A percentile compares a stretch with the other conserved stretches of the same genome.
Evolutionary conservation across 1,140 invertebrate genomes (phyloP).

Genomic region (Drosophila subobscura): DNA sequence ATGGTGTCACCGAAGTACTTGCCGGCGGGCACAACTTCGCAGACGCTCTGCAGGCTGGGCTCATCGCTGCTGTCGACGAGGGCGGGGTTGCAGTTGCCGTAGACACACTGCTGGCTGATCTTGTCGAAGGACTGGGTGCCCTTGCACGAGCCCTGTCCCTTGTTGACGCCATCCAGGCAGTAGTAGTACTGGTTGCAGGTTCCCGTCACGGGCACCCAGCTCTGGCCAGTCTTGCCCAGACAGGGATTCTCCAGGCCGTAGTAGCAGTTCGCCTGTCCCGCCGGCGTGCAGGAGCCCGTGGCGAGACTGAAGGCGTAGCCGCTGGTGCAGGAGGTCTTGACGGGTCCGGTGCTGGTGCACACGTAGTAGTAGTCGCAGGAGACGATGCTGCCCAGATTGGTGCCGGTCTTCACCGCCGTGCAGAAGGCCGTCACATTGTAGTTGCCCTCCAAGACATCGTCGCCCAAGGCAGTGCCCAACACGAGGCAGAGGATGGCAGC

Average conservation of each 20-base stretch:
- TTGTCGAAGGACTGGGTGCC: conserved; percentile 4
- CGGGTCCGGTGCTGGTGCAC: conserved; percentile 39
- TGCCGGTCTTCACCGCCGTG: conserved; percentile 29
- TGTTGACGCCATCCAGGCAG: not conserved
- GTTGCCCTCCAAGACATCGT: conserved; percentile 43
- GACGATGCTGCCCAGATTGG: conserved; percentile 41
- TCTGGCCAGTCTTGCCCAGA: not conserved
- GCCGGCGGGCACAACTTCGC: conserved; percentile 39
- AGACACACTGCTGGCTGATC: not conserved
- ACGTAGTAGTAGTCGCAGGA: conserved; percentile 57
- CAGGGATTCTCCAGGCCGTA: conserved; percentile 46
- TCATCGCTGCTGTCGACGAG: not conserved
- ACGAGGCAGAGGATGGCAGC: conserved; percentile 46
- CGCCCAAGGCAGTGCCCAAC: conserved; percentile 36
- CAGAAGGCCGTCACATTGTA: conserved; percentile 66
- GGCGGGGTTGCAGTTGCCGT: conserved; percentile 10
- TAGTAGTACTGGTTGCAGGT: conserved; percentile 38
- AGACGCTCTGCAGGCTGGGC: not conserved
- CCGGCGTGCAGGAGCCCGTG: conserved; percentile 23
- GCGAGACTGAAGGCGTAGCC: conserved; percentile 49
- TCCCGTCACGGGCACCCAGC: conserved; percentile 34
- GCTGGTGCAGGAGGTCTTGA: conserved; percentile 6
- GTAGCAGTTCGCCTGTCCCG: conserved; percentile 36
- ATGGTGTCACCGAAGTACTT: conserved; percentile 39
- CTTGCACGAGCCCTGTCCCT: conserved; percentile 9